Evolutionary conservation across 2,888 invertebrate genomes (phyloP).

Genomic region (Microctonus hyperodae): DNA sequence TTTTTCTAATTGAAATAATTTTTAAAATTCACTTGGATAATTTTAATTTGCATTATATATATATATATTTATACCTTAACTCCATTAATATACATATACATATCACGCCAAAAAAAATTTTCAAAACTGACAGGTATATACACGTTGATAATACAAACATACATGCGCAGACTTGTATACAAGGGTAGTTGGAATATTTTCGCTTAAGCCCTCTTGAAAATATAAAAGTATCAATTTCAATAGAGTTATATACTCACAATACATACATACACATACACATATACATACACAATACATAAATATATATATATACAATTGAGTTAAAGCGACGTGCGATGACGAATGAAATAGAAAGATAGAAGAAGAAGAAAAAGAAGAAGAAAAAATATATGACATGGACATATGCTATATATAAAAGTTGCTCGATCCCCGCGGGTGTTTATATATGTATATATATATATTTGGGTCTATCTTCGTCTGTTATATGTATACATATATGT

Average conservation of each 20-base stretch:
- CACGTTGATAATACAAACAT: too few species aligned
- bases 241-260: slow-evolving; percentile 37
- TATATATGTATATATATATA: neutral
- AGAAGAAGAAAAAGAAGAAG: slow-evolving; percentile 40
- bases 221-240: slow-evolving; percentile 56
- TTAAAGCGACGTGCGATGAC: slow-evolving; percentile 17
- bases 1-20: too few species aligned
- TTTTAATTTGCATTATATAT: too few species aligned
- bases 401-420: slow-evolving; percentile 36
- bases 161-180: neutral
- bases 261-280: neutral
- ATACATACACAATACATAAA: neutral
- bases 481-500: too few species aligned
- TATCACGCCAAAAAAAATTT: slow-evolving; percentile 32
- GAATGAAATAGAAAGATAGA: slow-evolving; percentile 40
- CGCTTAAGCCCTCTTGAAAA: slow-evolving; percentile 18
- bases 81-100: slow-evolving; percentile 25
- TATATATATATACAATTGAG: neutral
- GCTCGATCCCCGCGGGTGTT: slow-evolving; percentile 36
- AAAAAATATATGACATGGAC: slow-evolving; percentile 46
- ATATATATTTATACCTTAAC: too few species aligned
- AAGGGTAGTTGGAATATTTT: slow-evolving; percentile 20
- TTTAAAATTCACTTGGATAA: too few species aligned
- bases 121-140: slow-evolving; percentile 10
- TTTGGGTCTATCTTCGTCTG: neutral